Conservation (phyloP, 1,140 invertebrate genomes). For the Rhyzopertha dominica region DNA sequence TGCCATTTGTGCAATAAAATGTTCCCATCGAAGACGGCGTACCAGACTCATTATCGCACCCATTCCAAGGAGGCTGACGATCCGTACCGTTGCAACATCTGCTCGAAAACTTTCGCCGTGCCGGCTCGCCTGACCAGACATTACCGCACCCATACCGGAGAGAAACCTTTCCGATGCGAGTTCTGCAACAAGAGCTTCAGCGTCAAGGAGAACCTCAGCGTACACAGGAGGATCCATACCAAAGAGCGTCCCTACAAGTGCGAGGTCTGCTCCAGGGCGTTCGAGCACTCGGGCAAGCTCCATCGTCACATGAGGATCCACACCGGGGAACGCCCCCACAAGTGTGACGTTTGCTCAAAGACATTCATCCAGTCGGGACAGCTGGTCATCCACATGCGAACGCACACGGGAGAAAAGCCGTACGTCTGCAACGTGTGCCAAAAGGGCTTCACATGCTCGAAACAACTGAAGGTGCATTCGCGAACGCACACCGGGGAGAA, state of each 20-base stretch:
- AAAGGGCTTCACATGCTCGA: slow-evolving; percentile 85
- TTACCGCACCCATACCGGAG: slow-evolving; percentile 83
- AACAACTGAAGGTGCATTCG: slow-evolving; percentile 81
- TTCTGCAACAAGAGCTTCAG: slow-evolving; percentile 89
- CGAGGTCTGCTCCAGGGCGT: slow-evolving; percentile 83
- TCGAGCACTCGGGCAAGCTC: slow-evolving; percentile 87
- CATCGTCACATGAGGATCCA: slow-evolving; percentile 91
- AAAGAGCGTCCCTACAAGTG: slow-evolving; percentile 85
- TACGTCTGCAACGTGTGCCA: slow-evolving; percentile 80
- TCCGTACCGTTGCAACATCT: slow-evolving; percentile 84
- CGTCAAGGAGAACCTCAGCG: slow-evolving; percentile 87
- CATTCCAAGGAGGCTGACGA: slow-evolving; percentile 61
- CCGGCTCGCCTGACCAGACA: slow-evolving; percentile 86
- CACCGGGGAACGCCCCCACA: slow-evolving; percentile 87
- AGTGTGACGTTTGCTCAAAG: slow-evolving; percentile 87
- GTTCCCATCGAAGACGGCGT: slow-evolving; percentile 55
- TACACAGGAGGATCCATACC: slow-evolving; percentile 86
- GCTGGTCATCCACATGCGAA: slow-evolving; percentile 76
- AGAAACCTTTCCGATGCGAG: slow-evolving; percentile 66
- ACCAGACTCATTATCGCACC: slow-evolving; percentile 55
- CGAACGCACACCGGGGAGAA: slow-evolving; percentile 80
- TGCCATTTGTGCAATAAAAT: slow-evolving; percentile 57
- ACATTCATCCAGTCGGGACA: slow-evolving; percentile 88
- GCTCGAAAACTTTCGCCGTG: slow-evolving; percentile 86
- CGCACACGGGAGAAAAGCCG: slow-evolving; percentile 87